phyloP scores from a whole-genome alignment of 2,888 invertebrate species.

The Dynastes tityus region DNA sequence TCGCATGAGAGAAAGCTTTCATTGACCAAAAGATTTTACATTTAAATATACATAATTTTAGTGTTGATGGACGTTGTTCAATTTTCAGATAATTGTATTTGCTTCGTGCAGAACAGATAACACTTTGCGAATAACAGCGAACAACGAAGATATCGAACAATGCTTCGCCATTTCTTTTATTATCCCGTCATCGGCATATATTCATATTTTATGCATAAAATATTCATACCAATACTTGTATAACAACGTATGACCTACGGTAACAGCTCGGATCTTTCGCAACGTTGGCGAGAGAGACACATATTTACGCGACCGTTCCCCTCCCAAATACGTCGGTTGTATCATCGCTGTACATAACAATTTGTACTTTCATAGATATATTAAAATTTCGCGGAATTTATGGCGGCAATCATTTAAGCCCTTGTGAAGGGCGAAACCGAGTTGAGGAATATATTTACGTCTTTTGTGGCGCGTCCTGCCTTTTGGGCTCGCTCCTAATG shows the following conservation, averaged over 20 bases:
- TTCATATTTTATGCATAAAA: slow-evolving; percentile 52
- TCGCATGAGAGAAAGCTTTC: too few species aligned
- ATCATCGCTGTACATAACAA: slow-evolving; percentile 48
- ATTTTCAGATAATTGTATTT: too few species aligned
- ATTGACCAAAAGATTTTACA: too few species aligned
- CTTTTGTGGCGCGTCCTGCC: not conserved
- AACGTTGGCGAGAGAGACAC: slow-evolving; percentile 14
- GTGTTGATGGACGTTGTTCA: too few species aligned
- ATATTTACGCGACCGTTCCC: not conserved
- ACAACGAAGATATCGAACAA: slow-evolving; percentile 1
- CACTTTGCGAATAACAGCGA: too few species aligned
- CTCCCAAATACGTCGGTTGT: not conserved
- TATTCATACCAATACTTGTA: slow-evolving; percentile 52
- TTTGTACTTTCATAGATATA: slow-evolving; percentile 50
- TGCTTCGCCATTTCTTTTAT: slow-evolving; percentile 7
- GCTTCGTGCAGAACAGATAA: too few species aligned
- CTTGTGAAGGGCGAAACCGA: slow-evolving; percentile 36
- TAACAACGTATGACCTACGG: slow-evolving; percentile 43
- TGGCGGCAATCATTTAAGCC: slow-evolving; percentile 43
- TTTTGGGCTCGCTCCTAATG: slow-evolving; percentile 12
- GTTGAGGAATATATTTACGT: slow-evolving; percentile 32
- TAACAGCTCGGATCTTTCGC: slow-evolving; percentile 33
- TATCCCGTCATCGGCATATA: slow-evolving; percentile 48
- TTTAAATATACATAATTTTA: too few species aligned
- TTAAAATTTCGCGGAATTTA: slow-evolving; percentile 47